phyloP scores from a whole-genome alignment of 2,888 invertebrate species.

The Hypercompe scribonia region DNA sequence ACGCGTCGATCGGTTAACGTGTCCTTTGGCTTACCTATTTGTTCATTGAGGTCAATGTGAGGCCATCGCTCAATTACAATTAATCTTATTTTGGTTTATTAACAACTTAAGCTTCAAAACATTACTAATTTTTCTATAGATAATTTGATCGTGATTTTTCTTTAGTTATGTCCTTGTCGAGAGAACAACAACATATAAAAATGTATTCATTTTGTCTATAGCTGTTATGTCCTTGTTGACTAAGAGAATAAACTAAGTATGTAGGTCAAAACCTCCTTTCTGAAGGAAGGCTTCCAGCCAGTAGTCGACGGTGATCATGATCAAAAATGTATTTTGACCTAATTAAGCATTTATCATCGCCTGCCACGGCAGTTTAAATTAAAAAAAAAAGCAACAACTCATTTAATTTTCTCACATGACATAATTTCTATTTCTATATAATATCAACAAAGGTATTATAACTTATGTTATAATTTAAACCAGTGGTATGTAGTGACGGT shows the following conservation, averaged over 20 bases:
- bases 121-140: neutral
- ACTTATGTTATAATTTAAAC: neutral
- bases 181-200: no score
- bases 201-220: no score
- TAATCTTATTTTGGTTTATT: neutral
- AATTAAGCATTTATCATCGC: neutral
- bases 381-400: neutral
- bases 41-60: conserved; percentile 47
- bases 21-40: conserved; percentile 69
- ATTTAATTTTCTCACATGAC: no score
- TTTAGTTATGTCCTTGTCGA: no score
- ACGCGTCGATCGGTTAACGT: conserved; percentile 48
- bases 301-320: no score
- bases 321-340: neutral
- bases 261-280: no score
- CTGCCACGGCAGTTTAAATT: neutral
- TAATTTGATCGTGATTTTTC: no score
- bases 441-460: neutral
- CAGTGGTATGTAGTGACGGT: neutral
- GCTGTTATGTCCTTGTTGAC: no score
- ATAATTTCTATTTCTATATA: neutral
- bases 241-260: no score
- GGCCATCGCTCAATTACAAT: conserved; percentile 43
- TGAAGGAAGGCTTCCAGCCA: no score
- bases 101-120: neutral